Percentiles rank a stretch among this genome's conserved stretches.
Conservation (phyloP, 2,888 invertebrate genomes). For the Pharmacophagus antenor region DNA sequence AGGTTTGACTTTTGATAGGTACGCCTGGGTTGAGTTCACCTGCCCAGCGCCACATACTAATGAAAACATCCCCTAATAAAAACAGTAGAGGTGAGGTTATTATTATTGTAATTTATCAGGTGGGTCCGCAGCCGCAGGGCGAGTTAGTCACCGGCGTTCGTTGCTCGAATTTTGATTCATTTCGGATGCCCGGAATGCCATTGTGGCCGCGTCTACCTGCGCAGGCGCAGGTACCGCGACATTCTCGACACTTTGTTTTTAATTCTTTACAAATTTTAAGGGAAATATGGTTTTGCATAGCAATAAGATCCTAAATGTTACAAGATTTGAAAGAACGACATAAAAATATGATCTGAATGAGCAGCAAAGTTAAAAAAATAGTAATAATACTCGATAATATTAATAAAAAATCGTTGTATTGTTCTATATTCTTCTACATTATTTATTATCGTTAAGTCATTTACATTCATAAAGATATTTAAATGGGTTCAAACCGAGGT, state of each 20-base stretch:
- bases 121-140: slow-evolving; percentile 41
- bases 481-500: neutral
- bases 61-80: slow-evolving; percentile 73
- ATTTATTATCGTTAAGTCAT: neutral
- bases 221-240: slow-evolving; percentile 47
- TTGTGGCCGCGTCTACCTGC: slow-evolving; percentile 72
- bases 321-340: no score
- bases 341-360: neutral
- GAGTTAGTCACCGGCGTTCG: slow-evolving; percentile 50
- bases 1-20: slow-evolving; percentile 15
- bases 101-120: slow-evolving; percentile 71
- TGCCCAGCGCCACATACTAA: slow-evolving; percentile 59
- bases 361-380: neutral
- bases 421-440: no score
- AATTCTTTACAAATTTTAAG: slow-evolving; percentile 68
- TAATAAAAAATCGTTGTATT: no score
- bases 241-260: slow-evolving; percentile 56
- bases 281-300: slow-evolving; percentile 52
- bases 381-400: neutral
- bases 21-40: slow-evolving; percentile 39
- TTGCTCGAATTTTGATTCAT: slow-evolving; percentile 75
- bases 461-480: slow-evolving; percentile 1
- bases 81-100: slow-evolving; percentile 64
- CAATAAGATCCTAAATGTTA: neutral
- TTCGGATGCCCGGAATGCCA: slow-evolving; percentile 76